Conservation (phyloP, 2,113 vertebrate genomes). For the Crotalus tigris region DNA sequence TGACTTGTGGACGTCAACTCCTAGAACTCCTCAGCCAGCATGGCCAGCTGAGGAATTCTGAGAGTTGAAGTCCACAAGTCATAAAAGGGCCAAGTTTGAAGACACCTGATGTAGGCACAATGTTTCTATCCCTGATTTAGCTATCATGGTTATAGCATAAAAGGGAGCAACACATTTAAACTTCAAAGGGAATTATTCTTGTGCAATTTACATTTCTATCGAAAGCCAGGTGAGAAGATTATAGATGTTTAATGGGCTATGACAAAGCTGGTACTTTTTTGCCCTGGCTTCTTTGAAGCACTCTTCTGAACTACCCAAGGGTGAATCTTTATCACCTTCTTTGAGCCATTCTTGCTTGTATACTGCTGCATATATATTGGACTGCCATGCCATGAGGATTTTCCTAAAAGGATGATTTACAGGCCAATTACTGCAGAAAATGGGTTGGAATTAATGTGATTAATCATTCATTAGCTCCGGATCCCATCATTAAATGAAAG, state of each 20-base stretch:
- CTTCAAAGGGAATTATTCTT: neutral
- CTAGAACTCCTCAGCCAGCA: too few species aligned
- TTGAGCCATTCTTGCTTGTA: fast-evolving
- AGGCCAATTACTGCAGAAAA: conserved; percentile 21
- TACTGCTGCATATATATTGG: neutral
- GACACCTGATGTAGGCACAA: too few species aligned
- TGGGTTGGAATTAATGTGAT: neutral
- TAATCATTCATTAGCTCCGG: neutral
- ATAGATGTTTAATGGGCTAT: neutral
- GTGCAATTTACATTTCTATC: neutral
- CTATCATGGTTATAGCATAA: neutral
- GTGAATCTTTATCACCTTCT: neutral
- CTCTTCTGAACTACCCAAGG: neutral
- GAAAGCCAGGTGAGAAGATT: neutral
- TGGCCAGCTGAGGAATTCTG: too few species aligned
- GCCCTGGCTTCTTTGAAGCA: neutral
- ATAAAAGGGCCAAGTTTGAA: too few species aligned
- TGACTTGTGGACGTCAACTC: too few species aligned
- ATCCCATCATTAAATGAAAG: neutral
- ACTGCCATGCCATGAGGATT: neutral
- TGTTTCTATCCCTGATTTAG: too few species aligned
- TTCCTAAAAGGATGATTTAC: conserved; percentile 36
- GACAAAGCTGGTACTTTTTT: neutral
- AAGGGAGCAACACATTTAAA: neutral
- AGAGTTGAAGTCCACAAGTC: too few species aligned